phyloP scores from a whole-genome alignment of 1,140 invertebrate species.

The Bilobella aurantiaca region DNA sequence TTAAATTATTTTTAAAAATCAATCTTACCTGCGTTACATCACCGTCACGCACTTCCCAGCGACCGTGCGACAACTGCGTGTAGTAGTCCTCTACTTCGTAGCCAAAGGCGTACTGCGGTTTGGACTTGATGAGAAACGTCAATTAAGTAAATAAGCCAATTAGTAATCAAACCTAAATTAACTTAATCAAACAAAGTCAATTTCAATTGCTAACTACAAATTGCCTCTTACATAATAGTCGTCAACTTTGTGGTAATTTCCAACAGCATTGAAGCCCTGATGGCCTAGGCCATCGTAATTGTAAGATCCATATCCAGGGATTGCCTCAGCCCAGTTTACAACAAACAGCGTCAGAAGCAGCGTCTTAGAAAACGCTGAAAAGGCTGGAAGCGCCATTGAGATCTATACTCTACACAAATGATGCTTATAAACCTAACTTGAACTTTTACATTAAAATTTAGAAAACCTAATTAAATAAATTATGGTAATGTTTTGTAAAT shows the following conservation, averaged over 20 bases:
- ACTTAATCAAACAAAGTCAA: no score
- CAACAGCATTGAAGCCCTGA: constrained; percentile 8
- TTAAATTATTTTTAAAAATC: neutral
- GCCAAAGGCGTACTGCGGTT: constrained; percentile 34
- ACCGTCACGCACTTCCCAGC: constrained; percentile 34
- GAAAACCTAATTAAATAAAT: neutral
- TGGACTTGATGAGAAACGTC: constrained; percentile 19
- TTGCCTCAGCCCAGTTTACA: neutral
- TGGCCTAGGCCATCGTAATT: constrained; percentile 15
- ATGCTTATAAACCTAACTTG: neutral
- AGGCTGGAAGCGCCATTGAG: neutral
- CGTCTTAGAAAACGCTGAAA: neutral
- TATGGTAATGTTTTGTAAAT: neutral
- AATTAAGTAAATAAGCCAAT: neutral
- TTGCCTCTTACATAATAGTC: constrained; percentile 31
- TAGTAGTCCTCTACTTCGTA: constrained; percentile 35
- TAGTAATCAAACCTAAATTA: constrained; percentile 1
- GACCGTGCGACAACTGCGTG: constrained; percentile 33
- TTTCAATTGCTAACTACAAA: no score
- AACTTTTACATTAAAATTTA: neutral
- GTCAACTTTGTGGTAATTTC: constrained; percentile 22
- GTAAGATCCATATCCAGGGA: constrained; percentile 13
- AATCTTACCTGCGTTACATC: constrained; percentile 24
- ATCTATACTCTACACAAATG: neutral
- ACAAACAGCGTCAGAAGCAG: no score